phyloP scores from a whole-genome alignment of 2,113 vertebrate species.

The Petroica traversi region DNA sequence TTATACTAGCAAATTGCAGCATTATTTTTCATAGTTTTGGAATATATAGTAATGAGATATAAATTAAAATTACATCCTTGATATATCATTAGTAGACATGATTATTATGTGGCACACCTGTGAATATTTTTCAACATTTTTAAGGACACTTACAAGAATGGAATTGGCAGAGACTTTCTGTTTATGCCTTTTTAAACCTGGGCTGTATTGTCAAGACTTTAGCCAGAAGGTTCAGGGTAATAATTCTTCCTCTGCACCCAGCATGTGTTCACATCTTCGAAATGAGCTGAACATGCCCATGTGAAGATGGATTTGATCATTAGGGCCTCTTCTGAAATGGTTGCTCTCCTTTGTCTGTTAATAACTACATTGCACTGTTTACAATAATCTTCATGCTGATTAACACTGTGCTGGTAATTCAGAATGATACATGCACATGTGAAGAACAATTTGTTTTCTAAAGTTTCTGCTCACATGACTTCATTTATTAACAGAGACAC shows the following conservation, averaged over 20 bases:
- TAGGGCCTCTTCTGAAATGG: background rate
- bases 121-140: background rate
- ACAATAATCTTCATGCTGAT: background rate
- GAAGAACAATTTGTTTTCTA: background rate
- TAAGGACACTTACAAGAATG: background rate
- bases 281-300: background rate
- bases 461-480: background rate
- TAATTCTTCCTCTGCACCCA: background rate
- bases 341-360: background rate
- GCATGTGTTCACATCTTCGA: background rate
- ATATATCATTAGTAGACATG: background rate
- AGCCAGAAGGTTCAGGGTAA: background rate
- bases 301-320: background rate
- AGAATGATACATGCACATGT: fast-evolving
- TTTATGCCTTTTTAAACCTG: background rate
- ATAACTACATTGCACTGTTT: background rate
- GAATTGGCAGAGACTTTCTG: background rate
- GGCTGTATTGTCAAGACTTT: background rate
- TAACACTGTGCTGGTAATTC: background rate
- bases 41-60: background rate
- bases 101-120: background rate
- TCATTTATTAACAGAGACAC: background rate
- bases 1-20: background rate
- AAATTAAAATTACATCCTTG: background rate
- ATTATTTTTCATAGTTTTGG: background rate